Conservation (phyloP, 2,888 invertebrate species). For the Cephus pygmeus region DNA sequence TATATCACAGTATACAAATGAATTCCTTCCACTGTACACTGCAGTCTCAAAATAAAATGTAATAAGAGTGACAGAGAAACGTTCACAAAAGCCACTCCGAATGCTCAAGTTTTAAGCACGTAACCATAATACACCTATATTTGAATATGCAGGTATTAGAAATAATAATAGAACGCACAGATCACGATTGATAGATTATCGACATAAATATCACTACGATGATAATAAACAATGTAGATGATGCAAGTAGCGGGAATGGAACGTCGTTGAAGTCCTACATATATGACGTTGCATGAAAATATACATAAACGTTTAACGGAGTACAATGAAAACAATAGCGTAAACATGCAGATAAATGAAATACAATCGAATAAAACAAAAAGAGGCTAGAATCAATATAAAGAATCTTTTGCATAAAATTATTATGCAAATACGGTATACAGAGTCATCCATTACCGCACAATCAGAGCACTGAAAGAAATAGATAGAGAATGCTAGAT, state of each 20-base stretch:
- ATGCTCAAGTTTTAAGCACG: too few species aligned
- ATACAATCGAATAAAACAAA: background rate
- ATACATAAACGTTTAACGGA: background rate
- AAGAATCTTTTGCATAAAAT: background rate
- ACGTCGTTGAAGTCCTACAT: background rate
- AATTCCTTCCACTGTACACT: slow-evolving; percentile 9
- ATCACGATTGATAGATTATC: too few species aligned
- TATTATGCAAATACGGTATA: background rate
- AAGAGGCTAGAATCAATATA: background rate
- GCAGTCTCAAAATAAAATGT: slow-evolving; percentile 7
- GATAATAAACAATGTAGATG: background rate
- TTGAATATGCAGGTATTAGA: too few species aligned
- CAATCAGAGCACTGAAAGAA: background rate
- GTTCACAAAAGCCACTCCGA: too few species aligned
- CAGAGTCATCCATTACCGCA: background rate
- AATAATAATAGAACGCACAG: too few species aligned
- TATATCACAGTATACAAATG: slow-evolving; percentile 8
- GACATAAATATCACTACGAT: too few species aligned
- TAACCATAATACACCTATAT: too few species aligned
- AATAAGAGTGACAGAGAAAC: background rate
- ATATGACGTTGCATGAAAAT: background rate
- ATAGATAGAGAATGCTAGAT: background rate
- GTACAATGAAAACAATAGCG: background rate
- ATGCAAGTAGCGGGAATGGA: background rate
- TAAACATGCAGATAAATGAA: background rate